Base-by-base conservation (phyloP, 1,140 invertebrate genomes). In the Drosophila sp. region DNA sequence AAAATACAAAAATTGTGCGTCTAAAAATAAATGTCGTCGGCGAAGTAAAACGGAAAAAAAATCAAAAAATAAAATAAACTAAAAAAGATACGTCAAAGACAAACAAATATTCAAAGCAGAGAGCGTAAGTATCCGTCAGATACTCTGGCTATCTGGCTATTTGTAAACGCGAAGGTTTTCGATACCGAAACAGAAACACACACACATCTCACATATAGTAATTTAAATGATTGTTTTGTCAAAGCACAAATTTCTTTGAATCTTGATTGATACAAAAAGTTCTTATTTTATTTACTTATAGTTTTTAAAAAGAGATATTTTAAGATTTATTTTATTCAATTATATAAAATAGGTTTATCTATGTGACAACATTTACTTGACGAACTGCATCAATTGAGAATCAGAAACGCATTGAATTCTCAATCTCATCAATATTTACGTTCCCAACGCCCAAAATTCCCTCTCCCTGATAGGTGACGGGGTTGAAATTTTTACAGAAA, bases 151-250 rank as follows among this genome's bases (percentile, higher is more conserved):
- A 71, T 80, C 62, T 75, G 62, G 70, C 82, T 86, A 86, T 86
- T 86, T 87, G 82, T 86, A 78, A 78, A 82, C 72, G 66, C 79
- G 79, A 87, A 87, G 83, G 82, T 89, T 87, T 73, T 4, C 58
- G 72, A 59, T 65, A 11, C 43, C 29, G 46, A 9, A 45, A 9
- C 38, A 11, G 11, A 21, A 14, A 13, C 16, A 25, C 25, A 58
- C 18, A 16, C 54, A 21, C 16, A 51, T 32, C 48, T 16, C 58
- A 38, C 18, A 18, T 11, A 67, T 11, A 13, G 3, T 27, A 25
- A 29, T 6, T 6, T 6, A 29, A 1, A 21, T 21, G 4, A 21
- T 1, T 21, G 21, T 21, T 21, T 21, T 21, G 21, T 21, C 21
- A 21, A 21, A 21, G 21, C 21, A 21, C 1, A 21, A 21, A 21